A percentile compares a stretch with the other conserved stretches of the same genome.
Conservation (phyloP, 2,797 vertebrate genomes). For the Tamandua tetradactyla region DNA sequence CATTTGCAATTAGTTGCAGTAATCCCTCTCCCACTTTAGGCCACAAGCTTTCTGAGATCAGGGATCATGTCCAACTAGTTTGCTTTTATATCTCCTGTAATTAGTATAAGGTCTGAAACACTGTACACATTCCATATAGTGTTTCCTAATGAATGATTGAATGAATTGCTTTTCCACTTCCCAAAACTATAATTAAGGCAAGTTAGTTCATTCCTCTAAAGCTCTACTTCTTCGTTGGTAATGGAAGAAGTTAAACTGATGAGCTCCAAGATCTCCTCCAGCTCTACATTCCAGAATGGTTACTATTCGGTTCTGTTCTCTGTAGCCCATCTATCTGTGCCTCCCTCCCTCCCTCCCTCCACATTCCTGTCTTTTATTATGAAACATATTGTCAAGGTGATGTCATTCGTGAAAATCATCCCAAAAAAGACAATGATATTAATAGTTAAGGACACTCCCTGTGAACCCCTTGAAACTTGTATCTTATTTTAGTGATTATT, state of each 20-base stretch:
- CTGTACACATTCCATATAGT: too few species aligned
- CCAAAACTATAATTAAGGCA: too few species aligned
- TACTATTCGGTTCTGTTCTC: background rate
- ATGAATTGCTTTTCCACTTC: too few species aligned
- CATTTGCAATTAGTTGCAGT: too few species aligned
- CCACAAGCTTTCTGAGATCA: too few species aligned
- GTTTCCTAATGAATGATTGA: too few species aligned
- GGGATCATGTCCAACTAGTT: too few species aligned
- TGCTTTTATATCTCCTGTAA: too few species aligned
- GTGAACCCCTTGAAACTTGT: background rate
- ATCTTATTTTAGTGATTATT: constrained; percentile 54
- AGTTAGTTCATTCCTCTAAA: background rate
- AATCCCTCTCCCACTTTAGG: too few species aligned
- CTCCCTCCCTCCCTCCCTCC: background rate
- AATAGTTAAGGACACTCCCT: background rate
- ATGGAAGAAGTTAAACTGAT: background rate
- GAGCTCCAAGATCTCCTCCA: background rate
- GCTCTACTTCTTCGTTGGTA: background rate
- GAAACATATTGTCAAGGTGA: constrained; percentile 20
- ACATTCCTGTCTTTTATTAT: background rate
- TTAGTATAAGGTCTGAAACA: too few species aligned
- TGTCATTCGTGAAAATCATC: constrained; percentile 38
- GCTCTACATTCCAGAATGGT: background rate
- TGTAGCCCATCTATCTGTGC: background rate
- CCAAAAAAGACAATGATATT: constrained; percentile 30